Evolutionary conservation across 2,888 invertebrate genomes (phyloP).

Genomic region (Hemistola chrysoprasaria): DNA sequence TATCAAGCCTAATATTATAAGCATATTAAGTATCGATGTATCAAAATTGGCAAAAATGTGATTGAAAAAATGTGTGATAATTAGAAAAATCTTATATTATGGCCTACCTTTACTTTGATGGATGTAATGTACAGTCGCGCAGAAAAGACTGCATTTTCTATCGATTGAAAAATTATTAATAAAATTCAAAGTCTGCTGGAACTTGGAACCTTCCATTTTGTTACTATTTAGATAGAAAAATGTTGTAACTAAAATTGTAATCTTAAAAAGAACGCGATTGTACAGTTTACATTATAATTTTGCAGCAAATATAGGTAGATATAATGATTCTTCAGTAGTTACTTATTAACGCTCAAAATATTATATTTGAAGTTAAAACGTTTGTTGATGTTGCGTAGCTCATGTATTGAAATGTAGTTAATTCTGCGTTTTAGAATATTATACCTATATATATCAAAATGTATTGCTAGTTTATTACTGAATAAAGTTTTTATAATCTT

Average conservation of each 20-base stretch:
- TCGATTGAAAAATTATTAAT: too few species aligned
- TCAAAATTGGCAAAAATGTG: slow-evolving; percentile 47
- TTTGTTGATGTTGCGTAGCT: neutral
- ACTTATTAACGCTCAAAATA: slow-evolving; percentile 4
- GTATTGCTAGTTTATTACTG: slow-evolving; percentile 47
- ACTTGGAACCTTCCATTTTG: too few species aligned
- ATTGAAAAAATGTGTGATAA: slow-evolving; percentile 66
- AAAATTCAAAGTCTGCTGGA: too few species aligned
- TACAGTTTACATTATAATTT: slow-evolving; percentile 19
- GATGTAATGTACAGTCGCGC: slow-evolving; percentile 45
- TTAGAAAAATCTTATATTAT: slow-evolving; percentile 57
- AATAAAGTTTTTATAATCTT: slow-evolving; percentile 54
- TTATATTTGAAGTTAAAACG: neutral
- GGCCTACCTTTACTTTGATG: slow-evolving; percentile 60
- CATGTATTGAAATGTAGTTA: slow-evolving; percentile 9
- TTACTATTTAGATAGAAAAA: too few species aligned
- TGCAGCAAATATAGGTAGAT: too few species aligned
- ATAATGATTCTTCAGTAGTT: too few species aligned
- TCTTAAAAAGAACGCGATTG: slow-evolving; percentile 28
- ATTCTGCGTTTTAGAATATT: slow-evolving; percentile 21
- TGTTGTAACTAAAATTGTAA: too few species aligned
- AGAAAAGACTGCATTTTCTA: too few species aligned
- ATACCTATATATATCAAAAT: slow-evolving; percentile 31
- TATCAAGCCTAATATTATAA: neutral
- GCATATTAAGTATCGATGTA: slow-evolving; percentile 7